Evolutionary conservation across 2,113 vertebrate species (phyloP), one percentile per base, ranked within the genome.

Genomic region (Coptodon rendalli): DNA sequence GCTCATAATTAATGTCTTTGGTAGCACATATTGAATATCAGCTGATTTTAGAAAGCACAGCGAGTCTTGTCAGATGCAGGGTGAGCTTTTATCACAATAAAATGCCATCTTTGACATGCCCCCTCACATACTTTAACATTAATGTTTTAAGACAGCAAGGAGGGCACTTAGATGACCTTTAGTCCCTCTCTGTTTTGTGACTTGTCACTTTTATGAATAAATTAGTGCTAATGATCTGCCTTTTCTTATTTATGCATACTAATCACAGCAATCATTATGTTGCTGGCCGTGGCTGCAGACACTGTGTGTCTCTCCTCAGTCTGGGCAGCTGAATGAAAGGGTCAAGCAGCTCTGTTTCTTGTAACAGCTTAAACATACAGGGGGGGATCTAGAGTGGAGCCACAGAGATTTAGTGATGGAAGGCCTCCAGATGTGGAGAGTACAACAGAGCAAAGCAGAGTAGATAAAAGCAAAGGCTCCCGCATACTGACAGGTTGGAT

Each of bases 391-490:
- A 82, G 87, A 92, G 81, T 83, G 92, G 93, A 96, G 93, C 92
- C 87, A 57, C 82, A 68, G 94, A 96, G 96, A 95, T 96, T 96
- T 96, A 95, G 91, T 87, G 92, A 94, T 93, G 90, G 94, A 96
- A 91, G 91, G 93, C 87, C 92, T 96, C 96, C 96, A 96, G 96
- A 97, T 97, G 96, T 96, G 92, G 88, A 89, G 91, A 91, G 86
- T 87, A 87, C 89, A 80, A 59, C 89, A 54, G 92, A 92, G 93
- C 83, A 86, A 88, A 73, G 85, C 91, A 76, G 89, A 85, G 87
- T 87, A 95, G 96, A 96, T 97, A 95, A 96, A 96, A 97, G 95
- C 88, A 82, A 95, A 89, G 57, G 79, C 91, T 91, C 92, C 88
- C 38, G 48, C 85, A 7, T 79, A 86, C 91, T 96, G 96, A 97